phyloP scores from a whole-genome alignment of 1,140 invertebrate genomes.

The Euwallacea similis region DNA sequence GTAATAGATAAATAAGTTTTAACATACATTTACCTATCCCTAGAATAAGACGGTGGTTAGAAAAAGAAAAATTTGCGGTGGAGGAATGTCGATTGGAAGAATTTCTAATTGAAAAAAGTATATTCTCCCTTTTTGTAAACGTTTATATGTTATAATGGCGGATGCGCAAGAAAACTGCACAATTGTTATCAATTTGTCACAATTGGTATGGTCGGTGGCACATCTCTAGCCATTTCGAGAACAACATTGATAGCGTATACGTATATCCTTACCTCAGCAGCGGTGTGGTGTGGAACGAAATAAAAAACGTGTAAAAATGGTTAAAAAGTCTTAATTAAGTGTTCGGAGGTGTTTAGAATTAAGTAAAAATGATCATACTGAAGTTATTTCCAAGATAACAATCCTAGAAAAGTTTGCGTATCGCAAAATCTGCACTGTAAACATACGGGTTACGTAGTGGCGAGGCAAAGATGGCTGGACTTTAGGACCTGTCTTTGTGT shows the following conservation, averaged over 20 bases:
- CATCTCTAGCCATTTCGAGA: not conserved
- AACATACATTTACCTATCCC: too few relatives aligned
- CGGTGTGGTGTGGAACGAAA: constrained; percentile 44
- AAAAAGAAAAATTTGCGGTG: too few relatives aligned
- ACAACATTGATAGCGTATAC: constrained; percentile 34
- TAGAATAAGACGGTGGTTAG: too few relatives aligned
- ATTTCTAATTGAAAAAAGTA: too few relatives aligned
- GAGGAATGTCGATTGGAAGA: too few relatives aligned
- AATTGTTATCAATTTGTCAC: too few relatives aligned
- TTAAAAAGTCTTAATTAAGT: constrained; percentile 23
- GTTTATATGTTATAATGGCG: too few relatives aligned
- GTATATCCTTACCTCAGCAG: constrained; percentile 41
- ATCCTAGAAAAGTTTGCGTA: constrained; percentile 29
- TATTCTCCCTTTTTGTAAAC: too few relatives aligned
- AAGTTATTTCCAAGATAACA: constrained; percentile 25
- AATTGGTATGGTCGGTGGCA: too few relatives aligned
- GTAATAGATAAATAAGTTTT: too few relatives aligned
- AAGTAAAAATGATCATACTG: constrained; percentile 35
- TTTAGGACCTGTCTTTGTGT: constrained; percentile 50
- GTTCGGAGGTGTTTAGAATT: constrained; percentile 9
- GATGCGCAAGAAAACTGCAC: too few relatives aligned
- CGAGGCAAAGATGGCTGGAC: constrained; percentile 51
- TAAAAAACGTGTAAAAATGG: constrained; percentile 40
- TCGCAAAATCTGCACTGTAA: constrained; percentile 39
- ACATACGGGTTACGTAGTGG: constrained; percentile 42